These are phyloP conservation scores for Odontomyia ornata DNA, from an alignment of 2,888 invertebrate species.

Conservation along the genomic window DNA sequence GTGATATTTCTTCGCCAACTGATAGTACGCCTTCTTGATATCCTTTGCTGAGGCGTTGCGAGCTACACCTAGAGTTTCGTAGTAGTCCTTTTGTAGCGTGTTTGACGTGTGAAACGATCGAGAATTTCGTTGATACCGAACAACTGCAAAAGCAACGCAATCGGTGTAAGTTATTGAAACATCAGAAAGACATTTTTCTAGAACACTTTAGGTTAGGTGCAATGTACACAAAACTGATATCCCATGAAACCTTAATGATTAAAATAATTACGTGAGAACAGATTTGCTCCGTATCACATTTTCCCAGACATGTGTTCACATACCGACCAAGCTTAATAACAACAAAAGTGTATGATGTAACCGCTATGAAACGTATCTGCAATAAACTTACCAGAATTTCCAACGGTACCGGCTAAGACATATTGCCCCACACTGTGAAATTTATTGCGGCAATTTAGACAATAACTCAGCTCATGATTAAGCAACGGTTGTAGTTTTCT, in stretches of 20 bases:
- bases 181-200: not conserved
- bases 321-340: not conserved
- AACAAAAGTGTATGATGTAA: constrained; percentile 49
- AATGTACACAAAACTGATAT: too few relatives aligned
- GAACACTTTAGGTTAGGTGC: constrained; percentile 45
- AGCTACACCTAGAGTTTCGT: constrained; percentile 89
- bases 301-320: not conserved
- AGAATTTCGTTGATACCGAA: constrained; percentile 38
- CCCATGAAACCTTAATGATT: not conserved
- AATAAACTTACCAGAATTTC: constrained; percentile 48
- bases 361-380: constrained; percentile 21
- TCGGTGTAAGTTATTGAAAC: too few relatives aligned
- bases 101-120: constrained; percentile 69
- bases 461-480: constrained; percentile 51
- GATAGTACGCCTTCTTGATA: constrained; percentile 95
- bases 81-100: constrained; percentile 79
- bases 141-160: constrained; percentile 17
- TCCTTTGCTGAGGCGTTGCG: constrained; percentile 89
- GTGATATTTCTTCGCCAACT: constrained; percentile 96
- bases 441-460: constrained; percentile 48
- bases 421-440: constrained; percentile 12
- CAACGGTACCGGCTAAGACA: constrained; percentile 40
- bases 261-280: not conserved
- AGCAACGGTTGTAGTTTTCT: constrained; percentile 52
- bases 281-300: not conserved